These are phyloP conservation scores for Drosophila glabriapex DNA, from an alignment of 2,888 invertebrate genomes.

Conservation along the genomic window DNA sequence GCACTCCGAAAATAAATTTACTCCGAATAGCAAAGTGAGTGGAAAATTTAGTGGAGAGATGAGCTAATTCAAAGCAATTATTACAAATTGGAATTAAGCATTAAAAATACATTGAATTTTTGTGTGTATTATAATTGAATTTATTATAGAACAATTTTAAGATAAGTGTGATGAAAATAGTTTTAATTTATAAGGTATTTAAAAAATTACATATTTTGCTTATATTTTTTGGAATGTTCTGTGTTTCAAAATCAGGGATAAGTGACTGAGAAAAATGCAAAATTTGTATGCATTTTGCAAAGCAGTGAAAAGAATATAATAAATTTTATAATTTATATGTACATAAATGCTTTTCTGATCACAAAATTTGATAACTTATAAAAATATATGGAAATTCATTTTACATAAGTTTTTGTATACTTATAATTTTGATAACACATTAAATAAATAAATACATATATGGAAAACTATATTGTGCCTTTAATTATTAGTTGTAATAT, in stretches of 20 bases:
- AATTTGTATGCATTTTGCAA: background rate
- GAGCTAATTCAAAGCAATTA: conserved; percentile 3
- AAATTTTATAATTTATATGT: background rate
- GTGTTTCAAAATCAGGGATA: background rate
- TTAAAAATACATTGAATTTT: background rate
- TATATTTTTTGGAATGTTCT: background rate
- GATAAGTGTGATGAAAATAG: background rate
- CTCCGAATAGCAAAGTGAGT: conserved; percentile 55
- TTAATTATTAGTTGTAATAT: background rate
- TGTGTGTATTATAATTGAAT: too few relatives aligned
- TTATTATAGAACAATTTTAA: background rate
- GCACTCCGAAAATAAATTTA: conserved; percentile 58
- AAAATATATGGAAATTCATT: background rate
- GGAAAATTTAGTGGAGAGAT: conserved; percentile 25
- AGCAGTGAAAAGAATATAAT: background rate
- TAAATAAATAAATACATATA: background rate
- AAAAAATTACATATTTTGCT: background rate
- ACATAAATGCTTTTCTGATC: background rate
- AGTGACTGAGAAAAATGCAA: background rate
- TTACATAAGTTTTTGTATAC: background rate
- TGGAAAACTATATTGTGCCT: background rate
- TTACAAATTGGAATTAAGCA: background rate
- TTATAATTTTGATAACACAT: background rate
- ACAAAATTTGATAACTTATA: background rate
- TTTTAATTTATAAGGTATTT: background rate